Evolutionary conservation across 2,888 invertebrate species (phyloP), one percentile per base, ranked within the genome.

Genomic region (Drosophila ezoana): DNA sequence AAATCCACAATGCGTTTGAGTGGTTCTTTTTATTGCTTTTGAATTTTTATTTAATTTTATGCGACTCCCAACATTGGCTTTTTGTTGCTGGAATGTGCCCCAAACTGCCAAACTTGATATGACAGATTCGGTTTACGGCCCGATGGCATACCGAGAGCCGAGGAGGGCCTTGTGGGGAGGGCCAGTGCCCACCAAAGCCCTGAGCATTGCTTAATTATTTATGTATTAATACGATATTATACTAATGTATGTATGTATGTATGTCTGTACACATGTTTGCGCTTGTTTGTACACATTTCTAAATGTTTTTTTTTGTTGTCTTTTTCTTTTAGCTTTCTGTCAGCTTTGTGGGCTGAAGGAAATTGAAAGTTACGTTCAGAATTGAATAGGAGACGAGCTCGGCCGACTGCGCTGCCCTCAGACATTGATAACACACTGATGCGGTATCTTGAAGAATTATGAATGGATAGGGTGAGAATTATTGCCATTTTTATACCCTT

Each of bases 321-420:
- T 45, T 45, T 43, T 51, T 43, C 40, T 43, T 23, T 37, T 58
- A 48, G 20, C 40, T 33, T 16, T 45, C 10, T 48, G 33, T 56
- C n/a, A 38, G n/a, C 33, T 9, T 38, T 76, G 54, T 58, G 64
- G 62, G 48, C 72, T 49, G 14, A 73, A 70, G 71, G 70, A 85
- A 84, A 87, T 73, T 72, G 85, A 84, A 85, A 84, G 83, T 87
- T 70, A 63, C 74, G 71, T 63, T 61, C 64, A 69, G 79, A 87
- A 81, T 84, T 79, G 63, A 83, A 76, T 79, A 71, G 67, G 56
- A 63, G 43, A 68, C 35, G 45, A 16, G n/a, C 33, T 28, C 8
- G 8, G 28, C 8, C 23, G 23, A 23, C 23, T 47, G 35, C 32
- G 41, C 57, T 63, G 16, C 37, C 10, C 33, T 32, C 35, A 16